Evolutionary conservation across 2,113 vertebrate species (phyloP).

Genomic region (Callithrix jacchus): DNA sequence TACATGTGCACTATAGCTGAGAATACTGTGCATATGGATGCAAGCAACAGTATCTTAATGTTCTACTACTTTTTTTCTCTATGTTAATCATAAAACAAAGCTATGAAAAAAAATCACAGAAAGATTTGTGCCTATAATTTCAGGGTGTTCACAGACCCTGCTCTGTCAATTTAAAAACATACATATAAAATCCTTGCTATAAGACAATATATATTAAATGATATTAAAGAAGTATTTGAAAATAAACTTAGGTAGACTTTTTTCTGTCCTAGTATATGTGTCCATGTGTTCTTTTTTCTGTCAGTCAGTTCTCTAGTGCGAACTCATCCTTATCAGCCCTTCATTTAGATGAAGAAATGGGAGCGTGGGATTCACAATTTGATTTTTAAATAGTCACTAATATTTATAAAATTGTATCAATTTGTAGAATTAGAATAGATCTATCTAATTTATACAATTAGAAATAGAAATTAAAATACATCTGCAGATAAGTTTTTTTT

Average conservation of each 20-base stretch:
- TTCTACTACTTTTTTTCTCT: not conserved
- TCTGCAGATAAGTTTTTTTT: not conserved
- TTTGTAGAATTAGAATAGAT: not conserved
- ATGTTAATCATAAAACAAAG: conserved; percentile 23
- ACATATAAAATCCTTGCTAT: not conserved
- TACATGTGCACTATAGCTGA: not conserved
- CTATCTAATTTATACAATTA: not conserved
- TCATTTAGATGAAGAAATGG: not conserved
- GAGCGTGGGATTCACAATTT: not conserved
- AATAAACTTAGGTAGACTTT: conserved; percentile 12
- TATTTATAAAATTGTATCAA: not conserved
- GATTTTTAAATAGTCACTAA: not conserved
- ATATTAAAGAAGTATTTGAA: not conserved
- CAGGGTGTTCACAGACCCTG: not conserved
- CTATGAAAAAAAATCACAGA: conserved; percentile 3
- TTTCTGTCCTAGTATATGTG: not conserved
- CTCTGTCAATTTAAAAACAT: not conserved
- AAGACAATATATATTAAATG: not conserved
- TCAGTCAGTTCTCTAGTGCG: not conserved
- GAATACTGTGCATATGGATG: not conserved
- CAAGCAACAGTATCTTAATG: not conserved
- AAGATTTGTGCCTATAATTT: conserved; percentile 28
- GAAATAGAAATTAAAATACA: not conserved
- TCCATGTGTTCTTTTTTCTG: not conserved
- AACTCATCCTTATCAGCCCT: not conserved